Percentiles rank a stretch among this genome's conserved stretches.
Evolutionary conservation across 2,888 invertebrate species (phyloP).

Genomic region (Ligdia adustata): DNA sequence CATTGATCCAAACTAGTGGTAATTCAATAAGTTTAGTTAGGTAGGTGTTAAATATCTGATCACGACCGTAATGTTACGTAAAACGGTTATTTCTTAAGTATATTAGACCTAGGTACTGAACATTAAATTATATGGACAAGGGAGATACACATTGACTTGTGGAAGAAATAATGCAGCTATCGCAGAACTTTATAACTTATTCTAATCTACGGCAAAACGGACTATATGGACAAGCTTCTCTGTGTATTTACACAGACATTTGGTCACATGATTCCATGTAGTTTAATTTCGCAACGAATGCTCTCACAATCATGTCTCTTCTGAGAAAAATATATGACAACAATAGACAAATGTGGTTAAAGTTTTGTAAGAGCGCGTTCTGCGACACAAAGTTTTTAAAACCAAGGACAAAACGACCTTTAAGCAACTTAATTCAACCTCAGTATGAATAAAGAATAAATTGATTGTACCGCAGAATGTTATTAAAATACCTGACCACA

Average conservation of each 20-base stretch:
- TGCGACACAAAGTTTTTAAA: constrained; percentile 38
- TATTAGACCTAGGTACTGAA: no score
- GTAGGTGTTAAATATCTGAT: constrained; percentile 2
- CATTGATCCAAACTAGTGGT: no score
- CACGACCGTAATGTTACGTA: constrained; percentile 8
- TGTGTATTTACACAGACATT: constrained; percentile 3
- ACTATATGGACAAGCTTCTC: not conserved
- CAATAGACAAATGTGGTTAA: constrained; percentile 41
- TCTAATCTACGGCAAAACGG: no score
- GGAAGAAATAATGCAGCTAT: no score
- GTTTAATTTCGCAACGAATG: constrained; percentile 27
- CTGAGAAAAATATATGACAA: constrained; percentile 40
- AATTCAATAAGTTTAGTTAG: no score
- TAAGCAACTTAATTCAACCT: constrained; percentile 46
- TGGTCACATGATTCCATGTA: constrained; percentile 22
- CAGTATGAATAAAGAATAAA: constrained; percentile 14
- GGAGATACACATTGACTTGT: no score
- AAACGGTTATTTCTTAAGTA: not conserved
- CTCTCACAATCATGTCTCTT: constrained; percentile 31
- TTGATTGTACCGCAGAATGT: constrained; percentile 21
- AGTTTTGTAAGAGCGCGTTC: constrained; percentile 45
- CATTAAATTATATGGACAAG: no score
- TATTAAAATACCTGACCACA: constrained; percentile 35
- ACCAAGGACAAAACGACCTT: constrained; percentile 51
- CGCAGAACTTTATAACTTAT: no score